Evolutionary conservation across 2,113 vertebrate genomes (phyloP).

Genomic region (Rhea americana): DNA sequence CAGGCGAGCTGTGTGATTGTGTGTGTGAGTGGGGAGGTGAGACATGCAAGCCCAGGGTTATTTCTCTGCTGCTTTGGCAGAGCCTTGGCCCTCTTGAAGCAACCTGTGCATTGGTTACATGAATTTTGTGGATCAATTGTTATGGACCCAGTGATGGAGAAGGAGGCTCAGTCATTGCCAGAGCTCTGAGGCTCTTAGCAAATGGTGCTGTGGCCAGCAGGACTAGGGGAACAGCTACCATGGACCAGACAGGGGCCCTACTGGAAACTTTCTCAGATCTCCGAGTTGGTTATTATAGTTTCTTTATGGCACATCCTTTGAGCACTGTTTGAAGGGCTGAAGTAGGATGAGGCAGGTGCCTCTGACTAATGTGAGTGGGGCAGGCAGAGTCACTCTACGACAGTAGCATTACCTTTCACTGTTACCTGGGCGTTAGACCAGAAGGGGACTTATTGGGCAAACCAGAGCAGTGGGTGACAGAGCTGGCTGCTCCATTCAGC

Average conservation of each 20-base stretch:
- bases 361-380: neutral
- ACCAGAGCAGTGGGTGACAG: neutral
- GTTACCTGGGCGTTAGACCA: neutral
- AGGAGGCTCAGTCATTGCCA: neutral
- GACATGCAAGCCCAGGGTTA: accelerated
- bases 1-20: neutral
- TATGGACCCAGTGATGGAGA: neutral
- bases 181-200: neutral
- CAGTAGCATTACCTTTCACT: neutral
- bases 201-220: neutral
- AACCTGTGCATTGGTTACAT: neutral
- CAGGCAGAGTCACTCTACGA: neutral
- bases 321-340: accelerated
- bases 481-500: neutral
- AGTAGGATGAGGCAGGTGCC: neutral
- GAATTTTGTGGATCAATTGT: neutral
- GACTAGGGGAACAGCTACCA: neutral
- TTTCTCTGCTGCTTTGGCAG: neutral
- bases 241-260: neutral
- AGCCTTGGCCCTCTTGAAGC: neutral
- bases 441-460: neutral
- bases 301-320: neutral
- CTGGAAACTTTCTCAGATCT: neutral
- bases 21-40: neutral
- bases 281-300: accelerated